Conservation (phyloP, 2,888 invertebrate genomes). For the Cantharis flavilabris region DNA sequence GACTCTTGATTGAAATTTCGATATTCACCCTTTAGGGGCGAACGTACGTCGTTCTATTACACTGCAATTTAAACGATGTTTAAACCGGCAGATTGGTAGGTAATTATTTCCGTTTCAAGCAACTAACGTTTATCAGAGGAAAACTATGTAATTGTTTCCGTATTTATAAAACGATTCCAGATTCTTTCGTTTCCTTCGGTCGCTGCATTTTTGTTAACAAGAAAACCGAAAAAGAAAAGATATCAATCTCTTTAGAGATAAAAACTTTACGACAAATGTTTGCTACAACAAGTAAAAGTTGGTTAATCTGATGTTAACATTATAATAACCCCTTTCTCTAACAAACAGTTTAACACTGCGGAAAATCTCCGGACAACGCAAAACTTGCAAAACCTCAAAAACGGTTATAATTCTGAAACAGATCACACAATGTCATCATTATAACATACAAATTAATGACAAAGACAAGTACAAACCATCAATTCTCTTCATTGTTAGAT, state of each 20-base stretch:
- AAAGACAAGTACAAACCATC: background rate
- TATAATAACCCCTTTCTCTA: background rate
- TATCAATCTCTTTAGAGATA: background rate
- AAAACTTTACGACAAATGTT: background rate
- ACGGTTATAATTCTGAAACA: background rate
- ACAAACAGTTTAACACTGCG: background rate
- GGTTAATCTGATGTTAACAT: background rate
- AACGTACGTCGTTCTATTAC: conserved; percentile 30
- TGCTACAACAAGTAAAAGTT: background rate
- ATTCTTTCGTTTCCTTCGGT: background rate
- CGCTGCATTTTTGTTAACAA: background rate
- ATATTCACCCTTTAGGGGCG: conserved; percentile 28
- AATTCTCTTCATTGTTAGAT: background rate
- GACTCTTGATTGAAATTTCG: conserved; percentile 32
- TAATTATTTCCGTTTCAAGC: conserved; percentile 29
- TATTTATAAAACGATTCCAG: background rate
- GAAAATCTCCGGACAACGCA: background rate
- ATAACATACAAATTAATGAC: background rate
- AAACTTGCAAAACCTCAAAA: background rate
- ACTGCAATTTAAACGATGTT: conserved; percentile 32
- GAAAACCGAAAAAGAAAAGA: no score
- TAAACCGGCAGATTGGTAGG: conserved; percentile 18
- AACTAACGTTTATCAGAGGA: conserved; percentile 12
- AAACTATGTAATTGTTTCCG: conserved; percentile 28
- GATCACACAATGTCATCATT: background rate